phyloP scores from a whole-genome alignment of 2,888 invertebrate genomes.

The Sphinx pinastri region DNA sequence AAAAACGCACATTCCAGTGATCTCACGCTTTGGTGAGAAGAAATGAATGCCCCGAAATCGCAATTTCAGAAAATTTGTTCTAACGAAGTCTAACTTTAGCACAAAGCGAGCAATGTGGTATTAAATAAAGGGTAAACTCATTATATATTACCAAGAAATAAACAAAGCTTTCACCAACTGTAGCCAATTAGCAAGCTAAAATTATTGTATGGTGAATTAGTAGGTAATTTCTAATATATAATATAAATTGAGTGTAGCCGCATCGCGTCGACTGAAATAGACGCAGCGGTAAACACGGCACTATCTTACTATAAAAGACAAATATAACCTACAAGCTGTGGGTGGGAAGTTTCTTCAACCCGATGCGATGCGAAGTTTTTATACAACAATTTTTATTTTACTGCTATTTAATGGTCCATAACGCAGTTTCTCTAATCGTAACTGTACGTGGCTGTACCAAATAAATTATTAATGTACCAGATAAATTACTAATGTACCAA shows the following conservation, averaged over 20 bases:
- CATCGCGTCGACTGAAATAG: slow-evolving; percentile 14
- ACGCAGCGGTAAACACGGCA: slow-evolving; percentile 9
- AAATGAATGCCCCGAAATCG: not conserved
- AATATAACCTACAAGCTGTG: slow-evolving; percentile 29
- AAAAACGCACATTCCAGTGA: no score
- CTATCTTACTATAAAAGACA: slow-evolving; percentile 1
- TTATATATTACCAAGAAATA: not conserved
- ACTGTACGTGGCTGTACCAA: no score
- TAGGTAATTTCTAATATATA: slow-evolving; percentile 6
- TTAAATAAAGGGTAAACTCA: not conserved
- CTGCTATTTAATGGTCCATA: no score
- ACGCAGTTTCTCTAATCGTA: no score
- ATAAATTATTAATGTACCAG: no score
- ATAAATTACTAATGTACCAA: no score
- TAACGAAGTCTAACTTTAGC: not conserved
- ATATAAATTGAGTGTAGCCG: not conserved
- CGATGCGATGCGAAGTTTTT: slow-evolving; percentile 35
- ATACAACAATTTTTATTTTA: not conserved
- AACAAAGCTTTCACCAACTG: not conserved
- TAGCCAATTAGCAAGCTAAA: slow-evolving; percentile 4
- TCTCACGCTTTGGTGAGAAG: no score
- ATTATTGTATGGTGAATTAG: not conserved
- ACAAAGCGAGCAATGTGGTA: not conserved
- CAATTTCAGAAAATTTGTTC: not conserved
- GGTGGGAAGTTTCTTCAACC: slow-evolving; percentile 42